phyloP scores from a whole-genome alignment of 2,888 invertebrate species.

The Maniola hyperantus region DNA sequence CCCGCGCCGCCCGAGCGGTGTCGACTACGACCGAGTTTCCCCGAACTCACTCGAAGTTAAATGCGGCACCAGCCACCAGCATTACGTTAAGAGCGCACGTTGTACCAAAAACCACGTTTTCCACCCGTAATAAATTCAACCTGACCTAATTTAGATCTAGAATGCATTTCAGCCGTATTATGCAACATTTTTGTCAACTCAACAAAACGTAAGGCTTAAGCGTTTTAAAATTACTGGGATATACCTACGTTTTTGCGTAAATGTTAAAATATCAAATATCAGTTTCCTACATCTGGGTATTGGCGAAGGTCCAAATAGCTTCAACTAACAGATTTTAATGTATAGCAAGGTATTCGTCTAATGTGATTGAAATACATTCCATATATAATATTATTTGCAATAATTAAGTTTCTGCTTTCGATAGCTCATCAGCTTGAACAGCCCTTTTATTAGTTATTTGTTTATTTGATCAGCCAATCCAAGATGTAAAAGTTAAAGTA shows the following conservation, averaged over 20 bases:
- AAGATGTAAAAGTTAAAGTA: too few relatives aligned
- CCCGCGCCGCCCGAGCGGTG: constrained; percentile 58
- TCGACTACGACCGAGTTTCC: constrained; percentile 57
- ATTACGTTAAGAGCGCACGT: constrained; percentile 26
- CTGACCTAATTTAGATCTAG: constrained; percentile 28
- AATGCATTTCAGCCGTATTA: constrained; percentile 30
- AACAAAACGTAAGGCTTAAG: constrained; percentile 9
- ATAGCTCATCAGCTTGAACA: too few relatives aligned
- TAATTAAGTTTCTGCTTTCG: too few relatives aligned
- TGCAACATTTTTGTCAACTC: constrained; percentile 29
- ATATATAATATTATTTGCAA: too few relatives aligned
- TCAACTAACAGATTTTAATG: constrained; percentile 43
- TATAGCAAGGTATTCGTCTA: constrained; percentile 19
- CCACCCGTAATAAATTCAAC: constrained; percentile 23
- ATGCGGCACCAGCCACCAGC: constrained; percentile 32
- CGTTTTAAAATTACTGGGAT: constrained; percentile 32
- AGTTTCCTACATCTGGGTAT: constrained; percentile 54
- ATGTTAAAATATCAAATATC: constrained; percentile 65
- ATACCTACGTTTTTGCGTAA: constrained; percentile 43
- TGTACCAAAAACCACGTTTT: constrained; percentile 29
- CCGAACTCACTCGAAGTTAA: constrained; percentile 48
- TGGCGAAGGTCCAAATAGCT: constrained; percentile 66
- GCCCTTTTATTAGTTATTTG: too few relatives aligned
- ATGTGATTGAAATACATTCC: neutral
- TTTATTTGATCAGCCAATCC: too few relatives aligned